A percentile compares a stretch with the other conserved stretches of the same genome.
Conservation (phyloP, 37 sponge, comb jelly and placozoan genomes). For the Aphrocallistes beatrix region DNA sequence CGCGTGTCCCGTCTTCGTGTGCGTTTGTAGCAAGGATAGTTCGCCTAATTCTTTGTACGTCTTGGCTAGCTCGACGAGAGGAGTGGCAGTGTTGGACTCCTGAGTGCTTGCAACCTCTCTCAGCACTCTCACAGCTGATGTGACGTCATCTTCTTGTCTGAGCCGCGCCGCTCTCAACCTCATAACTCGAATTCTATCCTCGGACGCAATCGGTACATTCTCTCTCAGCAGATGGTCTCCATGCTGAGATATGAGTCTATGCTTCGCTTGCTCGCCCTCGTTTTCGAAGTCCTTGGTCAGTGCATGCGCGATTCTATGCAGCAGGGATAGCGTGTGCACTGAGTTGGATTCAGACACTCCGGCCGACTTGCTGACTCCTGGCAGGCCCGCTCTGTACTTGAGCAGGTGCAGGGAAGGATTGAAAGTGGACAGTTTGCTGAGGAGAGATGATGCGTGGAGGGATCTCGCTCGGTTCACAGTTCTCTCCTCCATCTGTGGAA, state of each 20-base stretch:
- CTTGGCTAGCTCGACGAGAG: neutral
- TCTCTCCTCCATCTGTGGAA: neutral
- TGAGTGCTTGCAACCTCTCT: neutral
- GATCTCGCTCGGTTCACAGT: neutral
- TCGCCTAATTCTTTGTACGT: neutral
- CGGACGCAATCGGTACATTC: neutral
- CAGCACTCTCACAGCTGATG: neutral
- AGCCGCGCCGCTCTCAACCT: neutral
- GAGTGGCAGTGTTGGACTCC: neutral
- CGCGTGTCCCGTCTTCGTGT: neutral
- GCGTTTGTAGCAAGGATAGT: neutral
- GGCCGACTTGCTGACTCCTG: neutral
- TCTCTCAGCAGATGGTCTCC: neutral
- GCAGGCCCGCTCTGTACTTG: neutral
- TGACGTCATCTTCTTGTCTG: neutral
- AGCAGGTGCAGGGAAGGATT: neutral
- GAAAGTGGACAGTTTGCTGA: constrained; percentile 7
- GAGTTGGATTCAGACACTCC: neutral
- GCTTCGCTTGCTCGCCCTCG: neutral
- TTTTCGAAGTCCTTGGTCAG: neutral
- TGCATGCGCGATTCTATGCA: neutral
- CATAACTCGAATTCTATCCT: neutral
- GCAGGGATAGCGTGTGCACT: neutral
- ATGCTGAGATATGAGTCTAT: neutral
- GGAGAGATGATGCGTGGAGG: neutral